Conservation (phyloP, 2,888 invertebrate genomes). For the Aleiodes leptofemur region DNA sequence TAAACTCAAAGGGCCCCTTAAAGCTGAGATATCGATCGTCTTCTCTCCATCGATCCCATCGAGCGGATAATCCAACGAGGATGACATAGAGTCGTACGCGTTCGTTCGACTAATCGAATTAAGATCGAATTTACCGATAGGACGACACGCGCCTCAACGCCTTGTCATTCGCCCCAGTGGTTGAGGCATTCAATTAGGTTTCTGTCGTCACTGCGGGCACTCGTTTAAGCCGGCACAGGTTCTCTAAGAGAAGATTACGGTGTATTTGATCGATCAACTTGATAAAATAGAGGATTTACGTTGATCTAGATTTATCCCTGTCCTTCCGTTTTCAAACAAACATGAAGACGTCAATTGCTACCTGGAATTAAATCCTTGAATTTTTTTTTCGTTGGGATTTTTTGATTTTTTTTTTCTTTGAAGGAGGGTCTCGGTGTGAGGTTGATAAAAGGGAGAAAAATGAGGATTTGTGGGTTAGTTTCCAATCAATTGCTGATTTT, state of each 20-base stretch:
- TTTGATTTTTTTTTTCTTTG: too few species aligned
- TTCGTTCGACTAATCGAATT: slow-evolving; percentile 57
- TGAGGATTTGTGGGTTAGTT: too few species aligned
- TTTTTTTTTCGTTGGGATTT: too few species aligned
- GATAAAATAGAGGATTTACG: slow-evolving; percentile 2
- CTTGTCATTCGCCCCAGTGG: slow-evolving; percentile 52
- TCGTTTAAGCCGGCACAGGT: neutral
- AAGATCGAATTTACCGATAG: slow-evolving; percentile 57
- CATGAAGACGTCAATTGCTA: too few species aligned
- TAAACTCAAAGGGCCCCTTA: neutral
- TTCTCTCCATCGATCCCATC: slow-evolving; percentile 19
- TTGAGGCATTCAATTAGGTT: slow-evolving; percentile 25
- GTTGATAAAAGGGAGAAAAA: too few species aligned
- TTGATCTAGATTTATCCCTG: too few species aligned
- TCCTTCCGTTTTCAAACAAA: too few species aligned
- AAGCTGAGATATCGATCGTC: slow-evolving; percentile 19
- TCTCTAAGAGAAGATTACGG: neutral
- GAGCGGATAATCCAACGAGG: slow-evolving; percentile 20
- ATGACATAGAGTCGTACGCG: slow-evolving; percentile 14
- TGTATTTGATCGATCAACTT: neutral
- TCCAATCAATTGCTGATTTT: too few species aligned
- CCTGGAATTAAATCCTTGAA: too few species aligned
- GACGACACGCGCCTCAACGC: slow-evolving; percentile 58
- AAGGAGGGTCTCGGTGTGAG: too few species aligned
- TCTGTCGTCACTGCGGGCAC: slow-evolving; percentile 14